Base-by-base conservation (phyloP, 2,113 vertebrate species). In the Gnathochromis pfefferi region DNA sequence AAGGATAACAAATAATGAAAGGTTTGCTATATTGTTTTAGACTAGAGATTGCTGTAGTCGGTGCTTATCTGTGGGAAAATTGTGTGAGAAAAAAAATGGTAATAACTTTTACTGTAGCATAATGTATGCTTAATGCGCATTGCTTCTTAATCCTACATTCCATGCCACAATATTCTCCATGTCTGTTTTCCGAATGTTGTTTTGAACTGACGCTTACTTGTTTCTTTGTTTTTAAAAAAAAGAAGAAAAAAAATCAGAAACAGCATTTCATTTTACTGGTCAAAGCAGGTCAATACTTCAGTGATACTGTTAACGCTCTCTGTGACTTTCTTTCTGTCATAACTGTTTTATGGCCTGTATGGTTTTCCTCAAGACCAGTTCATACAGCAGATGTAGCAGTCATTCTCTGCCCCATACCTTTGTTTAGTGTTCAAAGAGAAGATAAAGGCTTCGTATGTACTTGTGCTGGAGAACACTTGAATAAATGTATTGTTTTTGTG, bases 391-490 rank as follows among this genome's bases (percentile, higher is more conserved):
- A 97, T 98, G 98, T 98, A 99, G 98, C 96, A 97, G 96, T 97
- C 97, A 97, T 96, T 97, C 93, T 93, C 94, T 96, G 21, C 58
- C 78, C 96, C 95, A 97, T 97, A 96, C 58, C 58, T 94, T 97
- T 97, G 97, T 97, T 97, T 96, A 97, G 97, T 98, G 97, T 97
- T 97, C 97, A 97, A 97, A 98, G 97, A 96, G 97, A 96, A 96
- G 96, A 95, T 96, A 97, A 96, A 97, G 96, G 97, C 97, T 97
- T 97, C 96, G 97, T 96, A 97, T 98, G 98, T 99, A 97, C 97
- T 98, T 98, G 98, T 98, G 98, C 98, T 99, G 98, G 98, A 98
- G 97, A 98, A 99, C 98, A 99, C 98, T 99, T 98, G 98, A 98
- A 98, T 98, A 98, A 99, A 99, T 98, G 97, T 98, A 96, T 97